Percentiles rank a stretch among this genome's conserved stretches.
Evolutionary conservation across 92 coral and sea anemone species (phyloP).

Genomic region (Montipora capitata): DNA sequence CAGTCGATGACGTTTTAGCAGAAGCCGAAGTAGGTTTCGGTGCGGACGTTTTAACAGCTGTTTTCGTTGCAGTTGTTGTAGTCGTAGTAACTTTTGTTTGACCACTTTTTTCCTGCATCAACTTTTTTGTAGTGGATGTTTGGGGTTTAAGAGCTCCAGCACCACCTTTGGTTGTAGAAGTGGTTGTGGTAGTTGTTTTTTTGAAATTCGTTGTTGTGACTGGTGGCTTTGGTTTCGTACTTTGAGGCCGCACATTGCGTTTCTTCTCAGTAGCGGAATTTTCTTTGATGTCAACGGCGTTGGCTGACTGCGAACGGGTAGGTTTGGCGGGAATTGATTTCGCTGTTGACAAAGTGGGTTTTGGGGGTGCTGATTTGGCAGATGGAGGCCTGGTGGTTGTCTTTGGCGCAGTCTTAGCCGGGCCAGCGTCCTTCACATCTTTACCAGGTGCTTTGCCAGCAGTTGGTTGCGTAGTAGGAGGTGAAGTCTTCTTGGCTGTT

Average conservation of each 20-base stretch:
- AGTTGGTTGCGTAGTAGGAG: slow-evolving; percentile 9
- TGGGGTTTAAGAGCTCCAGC: slow-evolving; percentile 51
- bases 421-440: slow-evolving; percentile 23
- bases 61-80: slow-evolving; percentile 53
- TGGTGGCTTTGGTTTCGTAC: slow-evolving; percentile 77
- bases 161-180: slow-evolving; percentile 44
- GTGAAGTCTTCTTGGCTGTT: slow-evolving; percentile 10
- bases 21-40: slow-evolving; percentile 40
- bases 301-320: slow-evolving; percentile 62
- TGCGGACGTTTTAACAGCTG: slow-evolving; percentile 23
- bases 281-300: slow-evolving; percentile 43
- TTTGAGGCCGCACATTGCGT: slow-evolving; percentile 30
- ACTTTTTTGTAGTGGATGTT: slow-evolving; percentile 70
- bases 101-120: slow-evolving; percentile 48
- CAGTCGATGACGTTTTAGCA: slow-evolving; percentile 37
- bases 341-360: slow-evolving; percentile 8
- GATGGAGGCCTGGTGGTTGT: slow-evolving; percentile 34
- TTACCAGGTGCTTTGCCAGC: slow-evolving; percentile 6
- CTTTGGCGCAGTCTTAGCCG: slow-evolving; percentile 30
- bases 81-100: slow-evolving; percentile 69
- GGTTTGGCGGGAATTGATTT: slow-evolving; percentile 10
- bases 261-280: slow-evolving; percentile 17
- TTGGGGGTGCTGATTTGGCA: slow-evolving; percentile 33
- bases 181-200: slow-evolving; percentile 70
- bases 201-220: slow-evolving; percentile 74